These are phyloP conservation scores for Holothuria scabra DNA, from an alignment of 53 echinoderm and acorn worm species.

Conservation along the genomic window DNA sequence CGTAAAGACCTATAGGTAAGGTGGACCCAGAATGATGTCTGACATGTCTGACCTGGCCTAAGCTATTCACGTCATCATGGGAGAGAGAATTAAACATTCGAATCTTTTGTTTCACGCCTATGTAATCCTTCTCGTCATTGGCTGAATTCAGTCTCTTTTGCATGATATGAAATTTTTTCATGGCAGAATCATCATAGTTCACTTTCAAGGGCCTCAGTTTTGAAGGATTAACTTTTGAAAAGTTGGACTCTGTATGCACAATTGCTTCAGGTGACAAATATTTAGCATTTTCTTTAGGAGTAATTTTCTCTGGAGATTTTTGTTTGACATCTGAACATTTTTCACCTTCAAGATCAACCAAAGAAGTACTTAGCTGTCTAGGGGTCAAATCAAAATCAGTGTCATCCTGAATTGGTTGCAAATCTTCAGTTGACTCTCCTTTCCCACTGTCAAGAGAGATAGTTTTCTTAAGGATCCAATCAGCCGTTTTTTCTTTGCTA, in stretches of 20 bases:
- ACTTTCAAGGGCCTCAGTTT: constrained; percentile 21
- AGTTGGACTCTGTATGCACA: neutral
- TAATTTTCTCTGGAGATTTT: neutral
- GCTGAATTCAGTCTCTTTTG: constrained; percentile 21
- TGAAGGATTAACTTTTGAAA: constrained; percentile 34
- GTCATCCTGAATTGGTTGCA: neutral
- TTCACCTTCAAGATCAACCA: no score
- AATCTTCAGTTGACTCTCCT: constrained; percentile 83
- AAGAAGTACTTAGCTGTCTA: no score
- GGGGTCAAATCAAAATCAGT: neutral
- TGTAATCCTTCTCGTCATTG: constrained; percentile 2
- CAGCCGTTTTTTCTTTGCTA: constrained; percentile 31
- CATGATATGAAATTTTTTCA: constrained; percentile 39
- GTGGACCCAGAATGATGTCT: constrained; percentile 23
- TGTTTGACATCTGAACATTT: neutral
- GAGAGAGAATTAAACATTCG: constrained; percentile 24
- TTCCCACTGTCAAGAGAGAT: constrained; percentile 92
- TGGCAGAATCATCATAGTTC: constrained; percentile 16
- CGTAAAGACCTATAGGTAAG: neutral
- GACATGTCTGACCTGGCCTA: neutral
- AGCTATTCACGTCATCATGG: neutral
- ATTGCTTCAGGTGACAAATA: neutral
- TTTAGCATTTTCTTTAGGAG: neutral
- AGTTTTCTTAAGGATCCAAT: constrained; percentile 74
- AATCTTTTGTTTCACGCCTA: constrained; percentile 36